These are phyloP conservation scores for Stomorhina lunata DNA, from an alignment of 2,888 invertebrate genomes.

Conservation along the genomic window DNA sequence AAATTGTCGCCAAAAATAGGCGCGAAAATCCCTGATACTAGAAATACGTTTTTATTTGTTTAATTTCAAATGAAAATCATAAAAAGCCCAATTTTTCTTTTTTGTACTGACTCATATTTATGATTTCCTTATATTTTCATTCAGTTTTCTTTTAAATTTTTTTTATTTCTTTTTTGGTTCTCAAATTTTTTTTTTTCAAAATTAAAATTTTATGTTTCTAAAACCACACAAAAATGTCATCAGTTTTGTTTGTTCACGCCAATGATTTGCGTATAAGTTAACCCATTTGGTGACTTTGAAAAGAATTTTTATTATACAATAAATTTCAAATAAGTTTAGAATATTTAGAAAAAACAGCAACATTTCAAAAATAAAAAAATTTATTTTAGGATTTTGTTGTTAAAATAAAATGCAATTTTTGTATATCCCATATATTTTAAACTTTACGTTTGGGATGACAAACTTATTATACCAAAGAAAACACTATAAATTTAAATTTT, in stretches of 20 bases:
- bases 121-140: too few species aligned
- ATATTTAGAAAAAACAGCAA: neutral
- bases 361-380: neutral
- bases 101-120: too few species aligned
- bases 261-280: neutral
- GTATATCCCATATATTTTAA: neutral
- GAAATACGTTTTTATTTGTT: neutral
- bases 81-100: too few species aligned
- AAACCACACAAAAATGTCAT: neutral
- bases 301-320: neutral
- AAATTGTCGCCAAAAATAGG: neutral
- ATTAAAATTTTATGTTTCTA: too few species aligned
- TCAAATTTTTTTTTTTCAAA: neutral
- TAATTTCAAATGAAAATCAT: neutral
- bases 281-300: neutral
- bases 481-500: too few species aligned
- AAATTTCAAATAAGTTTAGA: neutral
- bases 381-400: neutral
- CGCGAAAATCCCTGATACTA: neutral
- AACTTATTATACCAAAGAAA: too few species aligned
- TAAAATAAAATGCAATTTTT: too few species aligned
- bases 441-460: neutral
- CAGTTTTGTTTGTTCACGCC: neutral
- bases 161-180: neutral
- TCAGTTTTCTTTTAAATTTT: too few species aligned